Percentiles rank a stretch among this genome's conserved stretches.
phyloP scores from a whole-genome alignment of 2,113 vertebrate genomes.

The Notarius lentiginosus region DNA sequence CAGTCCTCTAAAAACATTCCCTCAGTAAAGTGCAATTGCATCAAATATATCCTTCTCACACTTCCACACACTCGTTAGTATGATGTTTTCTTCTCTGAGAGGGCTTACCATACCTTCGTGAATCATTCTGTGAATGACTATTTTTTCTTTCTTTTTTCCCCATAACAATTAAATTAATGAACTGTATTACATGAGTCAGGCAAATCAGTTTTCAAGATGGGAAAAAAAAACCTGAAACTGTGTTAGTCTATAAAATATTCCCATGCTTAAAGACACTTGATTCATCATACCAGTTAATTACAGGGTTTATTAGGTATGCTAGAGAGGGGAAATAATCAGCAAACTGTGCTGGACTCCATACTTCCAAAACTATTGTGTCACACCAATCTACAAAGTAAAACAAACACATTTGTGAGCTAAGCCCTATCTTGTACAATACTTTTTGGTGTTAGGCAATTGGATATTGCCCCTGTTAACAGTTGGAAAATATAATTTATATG shows the following conservation, averaged over 20 bases:
- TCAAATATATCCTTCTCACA: neutral
- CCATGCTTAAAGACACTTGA: neutral
- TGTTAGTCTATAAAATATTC: neutral
- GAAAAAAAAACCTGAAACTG: neutral
- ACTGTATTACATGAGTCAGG: neutral
- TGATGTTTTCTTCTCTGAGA: neutral
- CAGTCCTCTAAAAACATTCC: neutral
- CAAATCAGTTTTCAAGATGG: neutral
- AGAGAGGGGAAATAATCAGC: neutral
- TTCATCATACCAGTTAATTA: neutral
- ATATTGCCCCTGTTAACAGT: too few species aligned
- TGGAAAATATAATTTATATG: too few species aligned
- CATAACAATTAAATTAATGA: neutral
- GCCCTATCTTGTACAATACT: neutral
- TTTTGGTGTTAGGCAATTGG: neutral
- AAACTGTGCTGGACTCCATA: neutral
- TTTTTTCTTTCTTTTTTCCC: neutral
- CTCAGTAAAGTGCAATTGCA: neutral
- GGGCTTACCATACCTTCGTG: neutral
- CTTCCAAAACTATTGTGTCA: neutral
- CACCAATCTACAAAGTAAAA: neutral
- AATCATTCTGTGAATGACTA: neutral
- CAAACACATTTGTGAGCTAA: neutral
- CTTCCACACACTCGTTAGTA: neutral
- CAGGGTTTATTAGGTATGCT: neutral